Base-by-base conservation (phyloP, 2,113 vertebrate species). In the Cyanoliseus patagonus region DNA sequence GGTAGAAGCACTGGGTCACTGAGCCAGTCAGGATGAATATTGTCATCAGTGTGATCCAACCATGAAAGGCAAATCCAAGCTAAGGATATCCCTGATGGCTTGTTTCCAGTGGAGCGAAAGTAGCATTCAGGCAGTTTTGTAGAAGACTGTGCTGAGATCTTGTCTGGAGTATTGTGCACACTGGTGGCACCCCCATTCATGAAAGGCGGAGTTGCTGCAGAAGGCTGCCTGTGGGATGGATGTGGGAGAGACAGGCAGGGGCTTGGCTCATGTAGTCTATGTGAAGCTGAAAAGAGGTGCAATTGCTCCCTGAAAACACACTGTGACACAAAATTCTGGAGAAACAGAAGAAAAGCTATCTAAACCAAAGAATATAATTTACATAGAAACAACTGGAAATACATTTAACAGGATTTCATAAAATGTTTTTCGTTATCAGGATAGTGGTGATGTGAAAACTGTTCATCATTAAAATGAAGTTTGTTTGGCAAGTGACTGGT, bases 11-110 rank as follows among this genome's bases (percentile, higher is more conserved):
- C 41, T 53, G 64, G 92, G 83, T 94, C 92, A 88, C 78, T 90
- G 75, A 90, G 57, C 35, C 75, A 80, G 92, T 92, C 90, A 88
- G 85, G 44, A 85, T 70, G 66, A 93, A 90, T 97, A 70, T 64
- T 67, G 79, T 90, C 92, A 92, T 69, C 44, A 25, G 1, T 15
- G 79, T 77, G 88, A 93, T 86, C 75, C 64, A 73, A 49, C 83
- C 90, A 74, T 88, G 92, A 92, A 96, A 89, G 63, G 46, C 83
- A 86, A 94, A 93, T 39, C 31, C 37, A 69, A 68, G 77, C 49
- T 83, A 78, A 88, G 79, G 72, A 33, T 88, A 62, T 57, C 72
- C 72, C 72, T 62, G 62, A 47, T 73, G 47, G 33, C 18, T 67
- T 27, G 16, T 76, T 88, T 85, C 74, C 82, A 85, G 87, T 39